phyloP scores from a whole-genome alignment of 2,113 vertebrate genomes.

The Sterna hirundo region DNA sequence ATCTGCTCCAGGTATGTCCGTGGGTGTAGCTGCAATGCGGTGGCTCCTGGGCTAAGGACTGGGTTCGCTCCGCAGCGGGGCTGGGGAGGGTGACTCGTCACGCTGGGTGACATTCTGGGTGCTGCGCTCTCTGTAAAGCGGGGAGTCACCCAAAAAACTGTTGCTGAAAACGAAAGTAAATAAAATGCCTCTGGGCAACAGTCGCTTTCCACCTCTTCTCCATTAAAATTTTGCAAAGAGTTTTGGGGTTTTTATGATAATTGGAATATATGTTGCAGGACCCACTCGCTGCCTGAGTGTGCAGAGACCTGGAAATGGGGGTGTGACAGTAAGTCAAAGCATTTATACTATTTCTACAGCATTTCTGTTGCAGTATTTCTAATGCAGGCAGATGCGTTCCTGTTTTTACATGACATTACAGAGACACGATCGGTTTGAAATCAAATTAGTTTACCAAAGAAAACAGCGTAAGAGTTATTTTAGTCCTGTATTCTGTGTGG shows the following conservation, averaged over 20 bases:
- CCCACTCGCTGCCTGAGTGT: not conserved
- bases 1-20: too few species aligned
- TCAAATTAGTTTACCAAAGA: not conserved
- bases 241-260: not conserved
- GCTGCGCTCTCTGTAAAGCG: not conserved
- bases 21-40: accelerated
- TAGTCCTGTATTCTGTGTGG: not conserved
- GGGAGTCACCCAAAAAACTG: not conserved
- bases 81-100: not conserved
- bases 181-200: not conserved
- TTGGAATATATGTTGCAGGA: not conserved
- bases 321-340: not conserved
- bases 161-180: not conserved
- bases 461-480: not conserved
- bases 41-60: not conserved
- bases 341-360: not conserved
- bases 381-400: accelerated
- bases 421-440: not conserved
- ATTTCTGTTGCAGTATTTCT: not conserved
- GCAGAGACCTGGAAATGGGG: not conserved
- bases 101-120: accelerated
- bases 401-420: not conserved
- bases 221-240: not conserved
- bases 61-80: accelerated
- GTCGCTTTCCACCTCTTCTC: accelerated